Evolutionary conservation across 2,797 vertebrate genomes (phyloP).

Genomic region (Coilia nasus): DNA sequence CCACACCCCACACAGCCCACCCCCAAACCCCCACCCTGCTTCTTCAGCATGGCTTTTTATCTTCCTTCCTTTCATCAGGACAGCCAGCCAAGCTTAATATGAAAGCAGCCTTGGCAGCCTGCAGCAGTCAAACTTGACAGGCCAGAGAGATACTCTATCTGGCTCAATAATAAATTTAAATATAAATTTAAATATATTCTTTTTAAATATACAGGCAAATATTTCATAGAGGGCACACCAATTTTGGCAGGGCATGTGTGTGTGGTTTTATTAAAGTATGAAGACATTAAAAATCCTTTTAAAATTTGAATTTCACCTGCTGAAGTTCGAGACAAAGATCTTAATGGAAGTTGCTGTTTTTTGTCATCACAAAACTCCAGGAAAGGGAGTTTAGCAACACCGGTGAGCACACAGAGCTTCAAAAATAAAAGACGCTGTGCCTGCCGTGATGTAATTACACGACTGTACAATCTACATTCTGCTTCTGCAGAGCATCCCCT

Average conservation of each 20-base stretch:
- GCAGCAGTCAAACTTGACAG: not conserved
- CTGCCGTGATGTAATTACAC: not conserved
- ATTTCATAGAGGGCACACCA: not conserved
- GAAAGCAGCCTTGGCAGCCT: not conserved
- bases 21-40: too few species aligned
- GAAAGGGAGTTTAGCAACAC: not conserved
- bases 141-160: not conserved
- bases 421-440: not conserved
- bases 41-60: not conserved
- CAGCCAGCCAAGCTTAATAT: not conserved
- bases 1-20: not conserved
- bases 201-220: not conserved
- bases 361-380: not conserved
- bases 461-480: not conserved
- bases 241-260: not conserved
- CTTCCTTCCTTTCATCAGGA: conserved; percentile 7
- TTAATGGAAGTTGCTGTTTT: not conserved
- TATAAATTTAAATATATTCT: not conserved
- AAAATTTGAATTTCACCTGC: not conserved
- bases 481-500: not conserved
- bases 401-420: not conserved
- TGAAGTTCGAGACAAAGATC: not conserved
- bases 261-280: not conserved
- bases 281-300: not conserved
- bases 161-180: not conserved